Conservation (phyloP, 2,888 invertebrate genomes). For the Sthenelais limicola region DNA sequence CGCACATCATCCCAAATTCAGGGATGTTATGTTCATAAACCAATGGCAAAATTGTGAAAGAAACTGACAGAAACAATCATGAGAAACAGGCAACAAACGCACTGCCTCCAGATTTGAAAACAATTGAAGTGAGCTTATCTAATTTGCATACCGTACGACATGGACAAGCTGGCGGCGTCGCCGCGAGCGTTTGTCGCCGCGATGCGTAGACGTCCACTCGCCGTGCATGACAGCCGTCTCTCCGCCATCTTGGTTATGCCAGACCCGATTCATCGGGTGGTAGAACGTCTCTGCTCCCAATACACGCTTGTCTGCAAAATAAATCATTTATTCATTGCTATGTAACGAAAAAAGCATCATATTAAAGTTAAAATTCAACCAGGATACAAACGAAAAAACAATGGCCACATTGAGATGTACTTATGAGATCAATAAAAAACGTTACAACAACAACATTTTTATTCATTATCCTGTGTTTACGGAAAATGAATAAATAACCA, state of each 20-base stretch:
- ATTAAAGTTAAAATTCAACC: background rate
- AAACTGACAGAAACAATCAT: too few relatives aligned
- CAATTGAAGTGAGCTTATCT: too few relatives aligned
- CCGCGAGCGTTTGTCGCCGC: constrained; percentile 49
- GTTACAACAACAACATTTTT: too few relatives aligned
- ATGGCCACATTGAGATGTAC: too few relatives aligned
- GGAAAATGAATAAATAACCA: too few relatives aligned
- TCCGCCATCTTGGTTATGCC: constrained; percentile 53
- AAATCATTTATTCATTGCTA: background rate
- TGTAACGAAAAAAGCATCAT: background rate
- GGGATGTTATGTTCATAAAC: too few relatives aligned
- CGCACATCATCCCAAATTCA: too few relatives aligned
- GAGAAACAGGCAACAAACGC: too few relatives aligned
- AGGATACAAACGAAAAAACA: background rate
- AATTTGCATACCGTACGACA: constrained; percentile 49
- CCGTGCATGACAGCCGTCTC: constrained; percentile 54
- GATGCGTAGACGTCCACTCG: constrained; percentile 52
- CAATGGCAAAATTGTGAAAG: too few relatives aligned
- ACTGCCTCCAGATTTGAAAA: too few relatives aligned
- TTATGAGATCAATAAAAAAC: too few relatives aligned
- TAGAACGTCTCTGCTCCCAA: constrained; percentile 54
- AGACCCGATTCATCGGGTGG: constrained; percentile 51
- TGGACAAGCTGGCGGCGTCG: constrained; percentile 51
- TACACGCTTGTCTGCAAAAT: constrained; percentile 49
- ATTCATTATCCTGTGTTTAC: too few relatives aligned